Conservation (phyloP, 2,113 vertebrate species). For the Pterocles orientalis region DNA sequence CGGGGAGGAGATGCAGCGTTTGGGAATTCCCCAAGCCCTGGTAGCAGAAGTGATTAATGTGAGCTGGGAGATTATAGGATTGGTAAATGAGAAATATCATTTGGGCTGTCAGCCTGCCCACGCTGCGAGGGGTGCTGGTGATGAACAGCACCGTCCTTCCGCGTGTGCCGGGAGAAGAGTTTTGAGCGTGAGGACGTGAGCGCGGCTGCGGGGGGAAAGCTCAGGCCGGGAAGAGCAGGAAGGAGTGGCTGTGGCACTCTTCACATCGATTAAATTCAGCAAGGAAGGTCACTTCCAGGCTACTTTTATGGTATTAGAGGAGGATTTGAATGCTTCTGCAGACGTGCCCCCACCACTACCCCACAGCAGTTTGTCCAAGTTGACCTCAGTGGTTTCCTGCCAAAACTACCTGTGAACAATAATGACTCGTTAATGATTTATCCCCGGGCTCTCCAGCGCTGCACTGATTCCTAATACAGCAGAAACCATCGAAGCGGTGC, state of each 20-base stretch:
- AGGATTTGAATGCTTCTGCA: not conserved
- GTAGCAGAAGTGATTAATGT: not conserved
- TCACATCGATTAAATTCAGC: rapidly evolving
- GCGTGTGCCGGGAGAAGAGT: not conserved
- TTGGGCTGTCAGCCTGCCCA: not conserved
- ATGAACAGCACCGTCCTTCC: not conserved
- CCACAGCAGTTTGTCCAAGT: constrained; percentile 17
- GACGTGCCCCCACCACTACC: not conserved
- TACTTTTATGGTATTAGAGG: not conserved
- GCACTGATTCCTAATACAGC: constrained; percentile 1
- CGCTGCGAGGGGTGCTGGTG: not conserved
- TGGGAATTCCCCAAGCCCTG: not conserved
- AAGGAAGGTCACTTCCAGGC: not conserved
- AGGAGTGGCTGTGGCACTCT: not conserved
- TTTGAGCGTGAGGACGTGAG: not conserved
- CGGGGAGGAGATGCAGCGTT: not conserved
- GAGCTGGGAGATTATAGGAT: not conserved
- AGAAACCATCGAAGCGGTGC: not conserved
- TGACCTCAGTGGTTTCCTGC: constrained; percentile 58
- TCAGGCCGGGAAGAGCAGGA: not conserved
- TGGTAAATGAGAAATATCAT: not conserved
- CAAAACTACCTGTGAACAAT: constrained; percentile 65
- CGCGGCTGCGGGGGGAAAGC: not conserved
- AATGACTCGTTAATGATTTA: constrained; percentile 71
- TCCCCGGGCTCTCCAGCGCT: constrained; percentile 36